A percentile compares a stretch with the other conserved stretches of the same genome.
Conservation (phyloP, 2,113 vertebrate species). For the Pagrus major region DNA sequence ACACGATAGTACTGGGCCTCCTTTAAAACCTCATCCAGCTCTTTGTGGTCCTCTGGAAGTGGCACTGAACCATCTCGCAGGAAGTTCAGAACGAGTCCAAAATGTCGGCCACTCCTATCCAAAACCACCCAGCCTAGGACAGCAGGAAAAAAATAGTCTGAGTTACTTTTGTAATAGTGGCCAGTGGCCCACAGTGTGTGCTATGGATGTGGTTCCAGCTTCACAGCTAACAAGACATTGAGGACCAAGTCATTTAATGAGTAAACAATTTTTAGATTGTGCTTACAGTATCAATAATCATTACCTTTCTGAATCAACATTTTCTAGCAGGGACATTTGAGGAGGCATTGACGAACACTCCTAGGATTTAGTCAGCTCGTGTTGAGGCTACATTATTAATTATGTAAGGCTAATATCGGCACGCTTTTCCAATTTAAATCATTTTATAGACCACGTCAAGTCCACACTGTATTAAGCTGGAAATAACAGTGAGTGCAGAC, state of each 20-base stretch:
- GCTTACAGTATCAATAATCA: neutral
- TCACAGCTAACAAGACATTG: neutral
- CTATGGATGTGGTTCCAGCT: neutral
- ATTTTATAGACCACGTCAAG: no score
- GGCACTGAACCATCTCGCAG: slow-evolving; percentile 90
- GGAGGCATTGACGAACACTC: neutral
- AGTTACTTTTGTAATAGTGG: neutral
- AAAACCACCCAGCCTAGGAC: slow-evolving; percentile 90
- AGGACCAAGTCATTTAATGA: neutral
- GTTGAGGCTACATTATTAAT: no score
- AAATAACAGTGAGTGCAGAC: no score
- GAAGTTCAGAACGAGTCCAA: slow-evolving; percentile 90
- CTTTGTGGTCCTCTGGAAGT: slow-evolving; percentile 87
- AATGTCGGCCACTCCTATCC: slow-evolving; percentile 90
- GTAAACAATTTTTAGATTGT: neutral
- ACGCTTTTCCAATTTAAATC: no score
- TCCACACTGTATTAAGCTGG: no score
- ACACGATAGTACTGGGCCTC: slow-evolving; percentile 91
- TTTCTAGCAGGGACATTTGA: neutral
- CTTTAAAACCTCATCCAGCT: slow-evolving; percentile 89
- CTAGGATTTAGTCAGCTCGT: no score
- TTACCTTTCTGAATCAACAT: neutral
- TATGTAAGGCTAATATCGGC: no score
- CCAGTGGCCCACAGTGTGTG: neutral
- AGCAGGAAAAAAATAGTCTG: neutral